Conservation (phyloP, 1,140 invertebrate genomes). For the Gonatopus flavifemur region DNA sequence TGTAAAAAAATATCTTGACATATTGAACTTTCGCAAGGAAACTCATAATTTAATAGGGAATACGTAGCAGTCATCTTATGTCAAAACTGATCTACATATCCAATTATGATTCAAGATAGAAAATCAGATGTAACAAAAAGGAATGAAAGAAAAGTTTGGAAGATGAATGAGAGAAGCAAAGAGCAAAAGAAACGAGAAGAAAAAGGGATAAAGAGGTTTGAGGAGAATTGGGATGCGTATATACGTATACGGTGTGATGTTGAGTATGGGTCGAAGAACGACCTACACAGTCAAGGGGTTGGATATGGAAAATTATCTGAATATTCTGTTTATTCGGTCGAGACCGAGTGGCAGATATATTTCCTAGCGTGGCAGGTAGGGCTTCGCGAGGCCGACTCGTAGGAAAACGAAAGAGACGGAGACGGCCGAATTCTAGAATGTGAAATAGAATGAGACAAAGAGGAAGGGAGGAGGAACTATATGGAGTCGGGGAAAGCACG, state of each 20-base stretch:
- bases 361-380: conserved; percentile 27
- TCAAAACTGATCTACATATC: too few relatives aligned
- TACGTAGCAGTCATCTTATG: too few relatives aligned
- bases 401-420: conserved; percentile 5
- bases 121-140: too few relatives aligned
- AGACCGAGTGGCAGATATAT: conserved; percentile 44
- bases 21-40: too few relatives aligned
- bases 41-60: too few relatives aligned
- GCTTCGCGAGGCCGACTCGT: conserved; percentile 16
- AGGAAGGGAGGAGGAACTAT: conserved; percentile 19
- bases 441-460: conserved; percentile 15
- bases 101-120: too few relatives aligned
- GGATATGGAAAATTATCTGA: conserved; percentile 47
- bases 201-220: neutral
- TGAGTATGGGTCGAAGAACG: conserved; percentile 1
- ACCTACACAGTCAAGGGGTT: conserved; percentile 9
- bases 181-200: conserved; percentile 2
- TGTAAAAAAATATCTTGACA: too few relatives aligned
- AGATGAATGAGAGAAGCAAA: neutral
- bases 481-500: conserved; percentile 25
- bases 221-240: conserved; percentile 13
- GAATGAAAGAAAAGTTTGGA: too few relatives aligned
- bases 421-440: conserved; percentile 11
- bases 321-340: conserved; percentile 52
- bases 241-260: too few relatives aligned